Base-by-base conservation (phyloP, 2,888 invertebrate species). In the Heliconius cydno region DNA sequence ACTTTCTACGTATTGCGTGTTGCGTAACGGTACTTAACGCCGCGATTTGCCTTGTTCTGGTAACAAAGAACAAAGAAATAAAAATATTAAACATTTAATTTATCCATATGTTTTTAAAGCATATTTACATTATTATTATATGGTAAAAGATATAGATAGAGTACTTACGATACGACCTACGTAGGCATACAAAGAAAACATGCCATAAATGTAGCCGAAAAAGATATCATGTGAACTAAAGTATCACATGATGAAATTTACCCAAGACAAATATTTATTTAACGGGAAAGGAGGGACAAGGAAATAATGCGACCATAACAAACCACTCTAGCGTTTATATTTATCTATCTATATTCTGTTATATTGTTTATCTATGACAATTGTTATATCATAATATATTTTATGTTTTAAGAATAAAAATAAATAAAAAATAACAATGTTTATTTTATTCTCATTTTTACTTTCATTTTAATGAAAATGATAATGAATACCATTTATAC, bases 241-340 rank as follows among this genome's bases (percentile, higher is more conserved):
- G 67, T 74, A 68, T 63, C 74, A 34, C 38, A 22, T 79, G 46
- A 79, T 60, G 46, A 28, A 79, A 79, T 74, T 79, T 68, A 67
- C 57, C 67, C 28, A 78, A 79, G 41, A 63, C n/a, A 75, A 75
- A 79, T 75, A 68, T 75, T 79, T 79, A 68, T 68, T 68, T 79
- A 25, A 66, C 73, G 46, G 66, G 67, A 74, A 68, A 19, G 38
- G 52, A 68, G 60, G 52, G 63, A 46, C 34, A 65, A 25, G 34
- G 34, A 41, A 66, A 73, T 73, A 73, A 52, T 66, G 15, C 38
- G 65, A 52, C 63, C 13, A 41, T 65, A 63, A 63, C 28, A 34
- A 30, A n/a, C 13, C n/a, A 67, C 15, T 28, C 6, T 65, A 25
- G 28, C 13, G n/a, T 28, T 12, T 28, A 28, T 70, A 10, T 13